Base-by-base conservation (phyloP, 2,888 invertebrate genomes). In the Sericinus montela region DNA sequence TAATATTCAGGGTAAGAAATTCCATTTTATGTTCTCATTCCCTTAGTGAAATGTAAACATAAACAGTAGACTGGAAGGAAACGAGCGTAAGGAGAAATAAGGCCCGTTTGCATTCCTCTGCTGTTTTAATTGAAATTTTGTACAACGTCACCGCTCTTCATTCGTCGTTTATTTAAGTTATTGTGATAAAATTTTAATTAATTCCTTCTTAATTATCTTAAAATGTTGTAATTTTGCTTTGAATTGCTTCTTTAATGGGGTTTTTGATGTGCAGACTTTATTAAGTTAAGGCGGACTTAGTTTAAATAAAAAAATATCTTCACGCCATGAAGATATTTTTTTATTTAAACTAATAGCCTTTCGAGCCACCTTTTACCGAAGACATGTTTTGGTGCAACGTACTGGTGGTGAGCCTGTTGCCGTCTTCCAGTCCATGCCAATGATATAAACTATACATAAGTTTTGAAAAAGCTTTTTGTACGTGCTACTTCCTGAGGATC, bases 71-170 rank as follows among this genome's bases (percentile, higher is more conserved):
- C n/a, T 39, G 25, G 13, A 6, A 45, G 38, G 14, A 19, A 32
- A 23, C 7, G 9, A 23, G 23, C 28, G 29, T 25, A n/a, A 34
- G 25, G 40, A n/a, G 10, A 23, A 23, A 28, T 32, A 6, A 16
- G 13, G 16, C 30, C 34, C 15, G 25, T 35, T 40, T 40, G 13
- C 40, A 46, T 35, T 46, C 16, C 46, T 46, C 16, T 35, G 34
- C 40, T 46, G 46, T 46, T 46, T 35, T 40, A 46, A 46, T 46
- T 46, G 46, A 46, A 40, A 46, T 40, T 40, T 46, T 40, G 46
- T 34, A 40, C 35, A 35, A 35, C 39, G 35, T 29, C 46, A 46
- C 40, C 35, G 35, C 35, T n/a, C 16, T 13, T 34, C 28, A 28
- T 46, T 35, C 34, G 35, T 40, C 35, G 35, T 46, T 46, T 40